Evolutionary conservation across 1,140 invertebrate genomes (phyloP).

Genomic region (Dufourea novaeangliae): DNA sequence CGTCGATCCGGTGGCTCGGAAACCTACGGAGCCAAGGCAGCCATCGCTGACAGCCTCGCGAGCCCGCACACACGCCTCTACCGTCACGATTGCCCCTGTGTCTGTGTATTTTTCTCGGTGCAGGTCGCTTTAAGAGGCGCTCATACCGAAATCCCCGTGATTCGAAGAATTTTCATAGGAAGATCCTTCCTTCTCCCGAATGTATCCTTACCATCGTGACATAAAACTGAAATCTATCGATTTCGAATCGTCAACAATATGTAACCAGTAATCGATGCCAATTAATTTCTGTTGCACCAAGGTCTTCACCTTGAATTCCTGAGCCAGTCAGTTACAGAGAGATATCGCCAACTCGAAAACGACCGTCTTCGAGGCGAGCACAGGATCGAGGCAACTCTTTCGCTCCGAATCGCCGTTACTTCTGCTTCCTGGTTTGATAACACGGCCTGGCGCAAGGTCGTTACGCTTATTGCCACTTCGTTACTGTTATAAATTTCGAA

Average conservation of each 20-base stretch:
- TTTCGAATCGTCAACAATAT: too few relatives aligned
- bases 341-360: too few relatives aligned
- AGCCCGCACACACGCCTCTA: not conserved
- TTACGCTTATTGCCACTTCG: conserved; percentile 54
- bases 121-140: conserved; percentile 36
- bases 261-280: not conserved
- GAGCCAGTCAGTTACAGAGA: not conserved
- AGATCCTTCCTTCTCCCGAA: not conserved
- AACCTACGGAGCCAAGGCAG: conserved; percentile 1
- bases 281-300: not conserved
- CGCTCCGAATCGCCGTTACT: conserved; percentile 15
- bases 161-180: not conserved
- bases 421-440: conserved; percentile 52
- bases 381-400: not conserved
- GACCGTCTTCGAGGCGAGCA: too few relatives aligned
- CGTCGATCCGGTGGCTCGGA: not conserved
- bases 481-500: conserved; percentile 40
- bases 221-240: too few relatives aligned
- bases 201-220: too few relatives aligned
- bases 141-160: conserved; percentile 13
- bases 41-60: conserved; percentile 13
- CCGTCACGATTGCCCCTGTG: not conserved
- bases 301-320: not conserved
- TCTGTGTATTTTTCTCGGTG: conserved; percentile 13
- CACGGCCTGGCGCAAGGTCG: conserved; percentile 27